A percentile compares a stretch with the other conserved stretches of the same genome.
Conservation (phyloP, 2,113 vertebrate species). For the Camelus bactrianus region DNA sequence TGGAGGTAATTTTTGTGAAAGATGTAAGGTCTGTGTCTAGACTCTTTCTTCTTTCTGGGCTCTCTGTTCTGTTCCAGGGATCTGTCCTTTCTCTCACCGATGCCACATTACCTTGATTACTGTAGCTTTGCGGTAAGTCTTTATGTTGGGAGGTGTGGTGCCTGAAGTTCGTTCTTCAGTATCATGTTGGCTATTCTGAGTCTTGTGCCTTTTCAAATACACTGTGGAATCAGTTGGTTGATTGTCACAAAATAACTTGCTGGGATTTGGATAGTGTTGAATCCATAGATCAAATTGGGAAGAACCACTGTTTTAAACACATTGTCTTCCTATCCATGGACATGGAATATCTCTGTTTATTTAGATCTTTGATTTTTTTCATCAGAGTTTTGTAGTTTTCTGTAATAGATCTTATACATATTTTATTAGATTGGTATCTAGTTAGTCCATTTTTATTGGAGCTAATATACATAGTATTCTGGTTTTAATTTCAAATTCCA, state of each 20-base stretch:
- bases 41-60: neutral
- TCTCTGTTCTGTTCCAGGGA: neutral
- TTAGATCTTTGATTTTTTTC: neutral
- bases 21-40: neutral
- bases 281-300: neutral
- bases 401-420: neutral
- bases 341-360: neutral
- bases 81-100: neutral
- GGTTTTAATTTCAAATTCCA: neutral
- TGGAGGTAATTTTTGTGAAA: neutral
- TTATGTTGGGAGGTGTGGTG: neutral
- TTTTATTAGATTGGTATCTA: neutral
- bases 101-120: neutral
- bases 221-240: neutral
- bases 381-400: neutral
- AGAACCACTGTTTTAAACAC: no score
- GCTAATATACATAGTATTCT: neutral
- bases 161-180: neutral
- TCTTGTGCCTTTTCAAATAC: neutral
- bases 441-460: neutral
- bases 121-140: neutral
- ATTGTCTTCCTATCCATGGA: neutral
- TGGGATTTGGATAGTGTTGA: neutral
- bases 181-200: neutral
- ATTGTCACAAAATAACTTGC: neutral